Percentiles rank a stretch among this genome's conserved stretches.
These are phyloP conservation scores for Geopemphigus sp. DNA, from an alignment of 1,140 invertebrate genomes.

Conservation along the genomic window DNA sequence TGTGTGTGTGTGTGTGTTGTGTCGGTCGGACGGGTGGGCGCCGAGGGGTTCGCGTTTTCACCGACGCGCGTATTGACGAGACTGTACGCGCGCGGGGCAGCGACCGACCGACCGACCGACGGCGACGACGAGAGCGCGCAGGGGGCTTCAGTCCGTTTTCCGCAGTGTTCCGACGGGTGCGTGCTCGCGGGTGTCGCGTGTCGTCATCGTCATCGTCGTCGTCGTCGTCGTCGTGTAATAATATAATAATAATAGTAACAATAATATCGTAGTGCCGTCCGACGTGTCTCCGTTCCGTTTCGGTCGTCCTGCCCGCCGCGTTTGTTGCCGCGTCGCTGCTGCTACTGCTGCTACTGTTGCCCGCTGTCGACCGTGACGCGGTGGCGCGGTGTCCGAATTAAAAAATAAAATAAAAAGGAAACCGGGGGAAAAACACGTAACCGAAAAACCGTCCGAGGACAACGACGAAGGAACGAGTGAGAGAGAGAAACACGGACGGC, in stretches of 20 bases:
- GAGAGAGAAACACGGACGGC: no score
- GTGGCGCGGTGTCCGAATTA: background rate
- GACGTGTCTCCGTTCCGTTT: background rate
- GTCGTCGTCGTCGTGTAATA: background rate
- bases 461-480: no score
- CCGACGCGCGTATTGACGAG: constrained; percentile 14
- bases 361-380: constrained; percentile 11
- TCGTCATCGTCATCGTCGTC: background rate
- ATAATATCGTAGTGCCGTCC: background rate
- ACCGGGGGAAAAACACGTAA: no score
- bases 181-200: constrained; percentile 23
- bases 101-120: no score
- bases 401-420: background rate
- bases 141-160: constrained; percentile 32
- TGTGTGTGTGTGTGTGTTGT: background rate
- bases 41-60: constrained; percentile 17
- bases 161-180: constrained; percentile 27
- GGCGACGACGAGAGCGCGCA: no score
- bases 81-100: background rate
- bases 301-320: constrained; percentile 7
- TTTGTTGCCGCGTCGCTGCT: no score
- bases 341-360: no score
- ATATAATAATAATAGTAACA: background rate
- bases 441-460: background rate
- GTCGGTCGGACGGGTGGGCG: background rate